These are phyloP conservation scores for Neogobius melanostomus DNA, from an alignment of 2,113 vertebrate species.

Conservation along the genomic window DNA sequence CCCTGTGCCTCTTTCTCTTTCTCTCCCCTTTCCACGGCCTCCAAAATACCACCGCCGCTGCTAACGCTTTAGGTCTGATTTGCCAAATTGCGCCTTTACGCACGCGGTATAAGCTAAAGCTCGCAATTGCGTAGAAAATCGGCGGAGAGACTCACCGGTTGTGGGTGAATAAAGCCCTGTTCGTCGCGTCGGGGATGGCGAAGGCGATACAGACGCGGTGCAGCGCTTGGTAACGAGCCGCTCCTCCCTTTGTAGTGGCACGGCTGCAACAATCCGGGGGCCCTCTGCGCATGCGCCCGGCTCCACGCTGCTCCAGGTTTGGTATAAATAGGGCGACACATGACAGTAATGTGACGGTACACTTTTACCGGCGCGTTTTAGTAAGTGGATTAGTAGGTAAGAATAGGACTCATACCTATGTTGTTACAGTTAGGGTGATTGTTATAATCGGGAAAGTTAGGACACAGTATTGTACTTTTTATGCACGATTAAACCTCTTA, in stretches of 20 bases:
- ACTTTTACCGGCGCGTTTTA: neutral
- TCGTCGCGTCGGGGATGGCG: neutral
- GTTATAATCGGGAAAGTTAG: too few relatives aligned
- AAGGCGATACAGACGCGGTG: constrained; percentile 23
- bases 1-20: too few relatives aligned
- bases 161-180: neutral
- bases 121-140: neutral
- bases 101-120: neutral
- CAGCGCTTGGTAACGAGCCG: constrained; percentile 23
- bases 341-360: constrained; percentile 33
- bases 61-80: constrained; percentile 33
- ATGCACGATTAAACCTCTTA: too few relatives aligned
- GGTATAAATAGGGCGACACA: constrained; percentile 24
- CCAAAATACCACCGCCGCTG: constrained; percentile 43
- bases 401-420: too few relatives aligned
- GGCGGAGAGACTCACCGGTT: neutral
- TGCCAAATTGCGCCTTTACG: neutral
- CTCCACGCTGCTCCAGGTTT: constrained; percentile 57
- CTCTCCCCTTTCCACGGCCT: constrained; percentile 73
- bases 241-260: constrained; percentile 55
- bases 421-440: too few relatives aligned
- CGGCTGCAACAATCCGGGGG: constrained; percentile 57
- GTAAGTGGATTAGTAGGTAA: too few relatives aligned
- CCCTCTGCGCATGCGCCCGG: constrained; percentile 66
- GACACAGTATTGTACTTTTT: too few relatives aligned